Evolutionary conservation across 2,113 vertebrate species (phyloP).

Genomic region (Daboia siamensis): DNA sequence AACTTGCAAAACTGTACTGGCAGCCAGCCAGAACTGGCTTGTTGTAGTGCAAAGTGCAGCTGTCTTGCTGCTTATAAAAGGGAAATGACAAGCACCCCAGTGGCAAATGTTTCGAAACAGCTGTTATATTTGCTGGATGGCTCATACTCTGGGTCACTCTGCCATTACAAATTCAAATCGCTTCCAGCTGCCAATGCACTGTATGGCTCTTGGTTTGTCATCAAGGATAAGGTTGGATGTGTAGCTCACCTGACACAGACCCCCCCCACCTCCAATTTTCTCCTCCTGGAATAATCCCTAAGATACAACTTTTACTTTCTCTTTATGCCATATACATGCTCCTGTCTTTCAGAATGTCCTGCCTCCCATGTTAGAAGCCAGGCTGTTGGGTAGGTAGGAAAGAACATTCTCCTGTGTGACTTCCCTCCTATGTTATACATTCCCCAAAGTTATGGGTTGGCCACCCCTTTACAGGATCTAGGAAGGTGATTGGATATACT

Average conservation of each 20-base stretch:
- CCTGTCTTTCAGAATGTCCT: not conserved
- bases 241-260: slow-evolving; percentile 21
- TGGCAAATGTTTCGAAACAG: slow-evolving; percentile 50
- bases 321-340: not conserved
- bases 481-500: not conserved
- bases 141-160: slow-evolving; percentile 41
- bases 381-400: not conserved
- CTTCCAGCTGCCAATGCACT: slow-evolving; percentile 22
- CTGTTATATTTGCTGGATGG: not conserved
- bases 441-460: not conserved
- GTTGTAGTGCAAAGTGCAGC: slow-evolving; percentile 22
- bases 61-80: slow-evolving; percentile 43
- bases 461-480: not conserved
- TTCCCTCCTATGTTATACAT: not conserved
- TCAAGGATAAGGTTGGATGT: slow-evolving; percentile 26
- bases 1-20: slow-evolving; percentile 37
- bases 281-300: slow-evolving; percentile 25
- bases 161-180: slow-evolving; percentile 33
- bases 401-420: not conserved
- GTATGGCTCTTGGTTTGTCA: slow-evolving; percentile 7
- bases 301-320: not conserved
- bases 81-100: slow-evolving; percentile 45
- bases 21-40: slow-evolving; percentile 36
- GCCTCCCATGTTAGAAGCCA: not conserved
- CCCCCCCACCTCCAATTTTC: not conserved